Base-by-base conservation (phyloP, 2,113 vertebrate species). In the Phrynosoma platyrhinos region DNA sequence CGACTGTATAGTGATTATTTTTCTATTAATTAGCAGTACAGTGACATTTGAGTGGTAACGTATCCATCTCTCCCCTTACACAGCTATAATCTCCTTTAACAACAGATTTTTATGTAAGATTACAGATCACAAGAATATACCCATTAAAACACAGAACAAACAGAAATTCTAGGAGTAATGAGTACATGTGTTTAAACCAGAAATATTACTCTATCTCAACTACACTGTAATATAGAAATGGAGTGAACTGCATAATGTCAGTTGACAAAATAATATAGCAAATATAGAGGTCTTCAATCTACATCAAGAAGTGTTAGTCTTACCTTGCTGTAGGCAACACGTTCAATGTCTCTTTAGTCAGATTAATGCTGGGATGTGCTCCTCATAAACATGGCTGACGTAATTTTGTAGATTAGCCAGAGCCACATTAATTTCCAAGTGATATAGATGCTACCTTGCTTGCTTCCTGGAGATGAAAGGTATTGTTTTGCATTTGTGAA, bases 401-500 rank as follows among this genome's bases (percentile, higher is more conserved):
- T n/a, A 69, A 20, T 23, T 90, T 93, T 87, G 89, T 89, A 83
- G 55, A 81, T 88, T 88, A 94, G 90, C 71, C 79, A 94, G 84
- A 89, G 89, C 88, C 55, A 88, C 69, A 78, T 92, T 92, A 93
- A 94, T n/a, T 77, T 64, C 76, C 86, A 47, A 83, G 75, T 69
- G 90, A 88, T 55, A 89, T 87, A 89, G 89, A 90, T 88, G 90
- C 80, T 93, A 66, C 85, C 89, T 93, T 91, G 77, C 87, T 91
- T 90, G 76, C 86, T 94, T 95, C 94, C 92, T 93, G 91, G 85
- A 92, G 93, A 95, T 92, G 88, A 93, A 89, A 79, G 75, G 62
- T 86, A 52, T 86, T 90, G 88, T 90, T 93, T 91, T 81, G 86
- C 87, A 90, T 91, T 86, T 84, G 91, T 88, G 92, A 88, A 85